Base-by-base conservation (phyloP, 1,140 invertebrate species). In the Leptinotarsa defecta region DNA sequence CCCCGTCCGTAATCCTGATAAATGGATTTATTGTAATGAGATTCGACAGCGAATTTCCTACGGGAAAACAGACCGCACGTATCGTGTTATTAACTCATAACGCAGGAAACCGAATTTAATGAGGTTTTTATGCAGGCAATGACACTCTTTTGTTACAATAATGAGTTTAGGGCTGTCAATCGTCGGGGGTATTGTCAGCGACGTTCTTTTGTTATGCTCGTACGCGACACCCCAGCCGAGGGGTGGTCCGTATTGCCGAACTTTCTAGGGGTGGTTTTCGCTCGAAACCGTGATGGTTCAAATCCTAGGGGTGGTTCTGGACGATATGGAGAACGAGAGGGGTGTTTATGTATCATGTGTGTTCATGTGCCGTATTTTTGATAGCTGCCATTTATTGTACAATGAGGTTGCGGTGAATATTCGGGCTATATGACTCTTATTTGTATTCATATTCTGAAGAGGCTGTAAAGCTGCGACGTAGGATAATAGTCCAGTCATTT, bases 111-210 rank as follows among this genome's bases (percentile, higher is more conserved):
- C 77, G 74, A 79, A 81, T 84, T 84, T 85, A 85, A 85, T 85
- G 83, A 84, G 80, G 80, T 85, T 85, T 85, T 85, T 85, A 85
- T 85, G 82, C 84, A 84, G 82, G 78, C 81, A 84, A 84, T 84
- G 83, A 84, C 82, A 83, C 79, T 84, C 84, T 85, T 85, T 85
- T 85, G 84, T 85, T 84, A 79, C 75, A 84, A 79, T 85, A 85
- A 85, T 85, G 84, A 85, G 82, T 85, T 85, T 85, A 84, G 81
- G 81, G 84, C 81, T 80, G 82, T 79, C 80, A 81, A 82, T 82
- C 77, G 82, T 81, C 82, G 57, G 49, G 83, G 82, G 83, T 75
- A 78, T 78, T 78, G 77, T 78, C 71, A 69, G 27, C 64, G 52
- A 22, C 52, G 71, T 70, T 75, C 77, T 75, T 76, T 80, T 80